Percentiles rank a stretch among this genome's conserved stretches.
Conservation (phyloP, 1,140 invertebrate species). For the Aethina tumida region DNA sequence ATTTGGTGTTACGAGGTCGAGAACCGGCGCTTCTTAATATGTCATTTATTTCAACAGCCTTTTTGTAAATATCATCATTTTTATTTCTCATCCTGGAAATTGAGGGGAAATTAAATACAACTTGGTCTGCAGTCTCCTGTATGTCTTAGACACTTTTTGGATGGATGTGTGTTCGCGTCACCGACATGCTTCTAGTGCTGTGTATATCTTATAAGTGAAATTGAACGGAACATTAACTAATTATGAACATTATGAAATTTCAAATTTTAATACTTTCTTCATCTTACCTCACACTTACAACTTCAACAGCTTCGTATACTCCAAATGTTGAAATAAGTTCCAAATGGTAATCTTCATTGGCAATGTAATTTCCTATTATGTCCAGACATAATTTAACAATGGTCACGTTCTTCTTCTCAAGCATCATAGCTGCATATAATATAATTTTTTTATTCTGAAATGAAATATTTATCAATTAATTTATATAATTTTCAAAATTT, state of each 20-base stretch:
- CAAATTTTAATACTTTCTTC: too few relatives aligned
- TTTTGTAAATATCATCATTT: conserved; percentile 10
- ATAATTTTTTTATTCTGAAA: conserved; percentile 20
- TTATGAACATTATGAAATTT: too few relatives aligned
- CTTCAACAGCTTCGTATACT: conserved; percentile 19
- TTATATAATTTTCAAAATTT: too few relatives aligned
- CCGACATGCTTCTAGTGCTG: too few relatives aligned
- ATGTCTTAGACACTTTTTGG: too few relatives aligned
- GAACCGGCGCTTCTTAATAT: conserved; percentile 14
- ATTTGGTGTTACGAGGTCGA: conserved; percentile 14
- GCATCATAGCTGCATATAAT: conserved; percentile 16
- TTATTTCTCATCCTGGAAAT: conserved; percentile 12
- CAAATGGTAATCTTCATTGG: conserved; percentile 11
- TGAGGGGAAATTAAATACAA: too few relatives aligned
- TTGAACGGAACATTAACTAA: too few relatives aligned
- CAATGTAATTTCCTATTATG: conserved; percentile 19
- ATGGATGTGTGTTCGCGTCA: too few relatives aligned
- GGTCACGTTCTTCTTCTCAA: conserved; percentile 9
- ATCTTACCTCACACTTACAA: conserved; percentile 16
- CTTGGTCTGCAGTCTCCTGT: too few relatives aligned
- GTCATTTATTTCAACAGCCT: conserved; percentile 13
- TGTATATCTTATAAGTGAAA: too few relatives aligned
- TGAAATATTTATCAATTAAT: too few relatives aligned
- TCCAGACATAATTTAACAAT: conserved; percentile 17
- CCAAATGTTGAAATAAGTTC: conserved; percentile 17